phyloP scores from a whole-genome alignment of 2,797 vertebrate species.

The Silurus aristotelis region DNA sequence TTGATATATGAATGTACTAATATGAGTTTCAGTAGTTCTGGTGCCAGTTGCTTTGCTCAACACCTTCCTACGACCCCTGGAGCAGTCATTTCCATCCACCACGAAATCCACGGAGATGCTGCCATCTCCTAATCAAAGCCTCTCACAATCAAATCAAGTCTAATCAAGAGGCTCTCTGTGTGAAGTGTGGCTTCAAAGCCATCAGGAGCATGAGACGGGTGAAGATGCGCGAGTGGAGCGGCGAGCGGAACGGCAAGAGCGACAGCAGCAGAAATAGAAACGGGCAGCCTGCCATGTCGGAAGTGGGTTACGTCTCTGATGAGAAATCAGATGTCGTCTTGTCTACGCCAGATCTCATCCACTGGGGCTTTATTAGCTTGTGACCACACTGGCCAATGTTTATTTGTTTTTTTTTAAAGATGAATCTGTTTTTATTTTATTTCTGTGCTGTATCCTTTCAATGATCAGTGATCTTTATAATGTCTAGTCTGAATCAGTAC shows the following conservation, averaged over 20 bases:
- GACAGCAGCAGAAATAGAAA: conserved; percentile 61
- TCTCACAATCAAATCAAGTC: not conserved
- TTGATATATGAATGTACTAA: not conserved
- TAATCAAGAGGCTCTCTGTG: conserved; percentile 12
- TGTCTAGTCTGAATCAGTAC: not conserved
- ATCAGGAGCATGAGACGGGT: not conserved
- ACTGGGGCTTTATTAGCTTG: not conserved
- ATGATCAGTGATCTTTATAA: no score
- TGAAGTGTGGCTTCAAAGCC: conserved; percentile 19
- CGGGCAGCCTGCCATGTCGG: conserved; percentile 61
- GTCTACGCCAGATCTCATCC: not conserved
- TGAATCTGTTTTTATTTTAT: not conserved
- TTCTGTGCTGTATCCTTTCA: not conserved
- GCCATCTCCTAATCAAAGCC: conserved; percentile 4
- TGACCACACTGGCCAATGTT: not conserved
- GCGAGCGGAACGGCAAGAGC: conserved; percentile 46
- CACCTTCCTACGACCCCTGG: not conserved
- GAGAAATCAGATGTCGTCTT: conserved; percentile 65
- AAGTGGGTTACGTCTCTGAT: conserved; percentile 69
- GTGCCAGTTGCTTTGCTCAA: not conserved
- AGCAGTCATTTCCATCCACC: not conserved
- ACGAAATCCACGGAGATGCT: not conserved
- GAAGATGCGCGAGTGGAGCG: not conserved
- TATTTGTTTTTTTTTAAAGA: not conserved
- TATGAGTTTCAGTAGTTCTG: not conserved